Percentiles rank a stretch among this genome's conserved stretches.
These are phyloP conservation scores for Lampris incognitus DNA, from an alignment of 2,113 vertebrate species.

Conservation along the genomic window DNA sequence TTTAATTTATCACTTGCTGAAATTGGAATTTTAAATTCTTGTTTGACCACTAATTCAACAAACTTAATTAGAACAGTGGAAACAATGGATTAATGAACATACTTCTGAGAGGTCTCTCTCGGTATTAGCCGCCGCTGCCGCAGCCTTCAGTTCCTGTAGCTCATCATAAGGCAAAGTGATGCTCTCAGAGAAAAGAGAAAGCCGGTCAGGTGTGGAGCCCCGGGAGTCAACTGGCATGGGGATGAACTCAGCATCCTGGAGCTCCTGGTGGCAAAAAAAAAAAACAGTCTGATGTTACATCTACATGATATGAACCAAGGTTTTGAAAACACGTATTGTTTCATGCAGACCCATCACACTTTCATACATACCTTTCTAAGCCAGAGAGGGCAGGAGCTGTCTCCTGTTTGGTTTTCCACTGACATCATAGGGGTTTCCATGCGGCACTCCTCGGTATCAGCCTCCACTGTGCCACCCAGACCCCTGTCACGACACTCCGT, in stretches of 20 bases:
- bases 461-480: slow-evolving; percentile 94
- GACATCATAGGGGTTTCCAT: slow-evolving; percentile 85
- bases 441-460: slow-evolving; percentile 85
- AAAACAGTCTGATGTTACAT: neutral
- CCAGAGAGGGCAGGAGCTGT: slow-evolving; percentile 97
- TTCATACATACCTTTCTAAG: slow-evolving; percentile 87
- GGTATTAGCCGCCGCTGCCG: slow-evolving; percentile 80
- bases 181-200: slow-evolving; percentile 67
- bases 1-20: no score
- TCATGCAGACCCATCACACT: neutral
- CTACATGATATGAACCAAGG: neutral
- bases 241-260: slow-evolving; percentile 96
- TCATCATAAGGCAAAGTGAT: slow-evolving; percentile 85
- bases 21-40: no score
- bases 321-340: neutral
- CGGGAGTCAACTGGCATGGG: slow-evolving; percentile 87
- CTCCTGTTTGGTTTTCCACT: slow-evolving; percentile 82
- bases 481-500: slow-evolving; percentile 87
- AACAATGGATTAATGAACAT: neutral
- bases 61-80: neutral
- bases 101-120: slow-evolving; percentile 75
- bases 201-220: slow-evolving; percentile 49
- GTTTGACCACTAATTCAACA: no score
- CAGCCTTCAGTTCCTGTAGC: slow-evolving; percentile 88
- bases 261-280: slow-evolving; percentile 83